These are phyloP conservation scores for Myotis yumanensis DNA, from an alignment of 2,113 vertebrate genomes.

Conservation along the genomic window DNA sequence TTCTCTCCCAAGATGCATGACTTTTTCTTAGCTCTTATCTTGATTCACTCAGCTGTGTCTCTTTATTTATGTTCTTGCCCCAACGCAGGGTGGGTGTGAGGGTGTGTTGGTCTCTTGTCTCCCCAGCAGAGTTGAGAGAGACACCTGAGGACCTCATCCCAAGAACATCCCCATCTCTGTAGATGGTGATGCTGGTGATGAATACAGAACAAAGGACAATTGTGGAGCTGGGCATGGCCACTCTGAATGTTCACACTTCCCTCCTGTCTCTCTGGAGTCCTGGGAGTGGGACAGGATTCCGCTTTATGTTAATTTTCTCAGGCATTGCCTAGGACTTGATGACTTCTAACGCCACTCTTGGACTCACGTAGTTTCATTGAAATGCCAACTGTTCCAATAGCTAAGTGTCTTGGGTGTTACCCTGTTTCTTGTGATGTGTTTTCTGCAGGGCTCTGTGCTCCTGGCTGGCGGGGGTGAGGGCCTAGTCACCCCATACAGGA, in stretches of 20 bases:
- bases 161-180: background rate
- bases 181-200: background rate
- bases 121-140: background rate
- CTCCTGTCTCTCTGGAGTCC: background rate
- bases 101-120: background rate
- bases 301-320: background rate
- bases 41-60: constrained; percentile 44
- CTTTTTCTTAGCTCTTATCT: constrained; percentile 55
- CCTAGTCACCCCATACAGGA: background rate
- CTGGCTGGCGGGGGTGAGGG: background rate
- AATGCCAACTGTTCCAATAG: background rate
- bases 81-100: background rate
- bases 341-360: background rate
- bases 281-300: background rate
- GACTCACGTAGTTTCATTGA: background rate
- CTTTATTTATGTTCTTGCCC: constrained; percentile 46
- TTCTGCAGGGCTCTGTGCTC: background rate
- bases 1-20: constrained; percentile 41
- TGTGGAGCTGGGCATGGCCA: background rate
- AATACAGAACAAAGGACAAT: background rate
- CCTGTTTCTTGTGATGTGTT: background rate
- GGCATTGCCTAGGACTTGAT: background rate
- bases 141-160: background rate
- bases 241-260: background rate
- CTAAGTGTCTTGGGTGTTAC: background rate